These are phyloP conservation scores for Electrona antarctica DNA, from an alignment of 2,113 vertebrate species.

Conservation along the genomic window DNA sequence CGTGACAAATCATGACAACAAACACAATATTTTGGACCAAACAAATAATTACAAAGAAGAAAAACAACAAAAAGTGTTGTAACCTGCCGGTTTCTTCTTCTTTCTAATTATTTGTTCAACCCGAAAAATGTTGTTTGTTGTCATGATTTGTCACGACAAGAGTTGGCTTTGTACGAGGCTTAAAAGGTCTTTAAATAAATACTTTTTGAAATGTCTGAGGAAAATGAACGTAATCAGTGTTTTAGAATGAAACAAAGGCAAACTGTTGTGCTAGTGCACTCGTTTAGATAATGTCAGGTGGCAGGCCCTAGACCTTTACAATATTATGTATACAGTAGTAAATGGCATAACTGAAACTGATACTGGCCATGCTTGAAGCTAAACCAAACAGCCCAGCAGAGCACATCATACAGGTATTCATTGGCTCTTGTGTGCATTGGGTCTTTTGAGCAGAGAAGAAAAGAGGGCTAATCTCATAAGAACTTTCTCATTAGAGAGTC, in stretches of 20 bases:
- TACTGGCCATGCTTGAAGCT: neutral
- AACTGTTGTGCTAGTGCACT: neutral
- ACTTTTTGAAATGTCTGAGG: too few species aligned
- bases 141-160: too few species aligned
- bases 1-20: too few species aligned
- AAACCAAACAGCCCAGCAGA: neutral
- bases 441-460: neutral
- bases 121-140: too few species aligned
- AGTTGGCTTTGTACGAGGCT: too few species aligned
- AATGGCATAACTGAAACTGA: neutral
- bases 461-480: conserved; percentile 12
- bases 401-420: neutral
- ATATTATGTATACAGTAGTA: neutral
- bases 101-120: too few species aligned
- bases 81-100: too few species aligned
- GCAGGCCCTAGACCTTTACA: neutral
- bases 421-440: neutral
- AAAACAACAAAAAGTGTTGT: too few species aligned
- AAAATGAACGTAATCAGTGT: too few species aligned
- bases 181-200: too few species aligned
- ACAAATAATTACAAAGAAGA: too few species aligned
- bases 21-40: too few species aligned
- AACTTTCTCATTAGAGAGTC: conserved; percentile 23
- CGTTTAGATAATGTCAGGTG: neutral
- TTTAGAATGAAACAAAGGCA: neutral